Conservation (phyloP, 1,140 invertebrate genomes). For the Chironomus striatipennis region DNA sequence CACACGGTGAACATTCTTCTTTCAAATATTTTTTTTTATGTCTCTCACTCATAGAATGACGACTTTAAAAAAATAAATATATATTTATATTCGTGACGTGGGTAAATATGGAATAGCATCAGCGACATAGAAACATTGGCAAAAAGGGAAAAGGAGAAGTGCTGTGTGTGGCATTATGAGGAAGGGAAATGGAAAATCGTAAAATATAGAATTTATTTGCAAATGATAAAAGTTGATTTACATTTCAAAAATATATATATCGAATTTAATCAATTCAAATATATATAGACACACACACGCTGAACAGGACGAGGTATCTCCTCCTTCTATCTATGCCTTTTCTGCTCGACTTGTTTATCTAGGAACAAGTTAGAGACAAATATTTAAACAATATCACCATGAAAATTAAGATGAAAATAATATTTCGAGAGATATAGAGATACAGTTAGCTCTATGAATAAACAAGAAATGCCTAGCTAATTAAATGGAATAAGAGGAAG, state of each 20-base stretch:
- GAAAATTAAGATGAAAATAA: not conserved
- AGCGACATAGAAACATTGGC: not conserved
- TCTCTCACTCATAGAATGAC: not conserved
- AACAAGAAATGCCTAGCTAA: not conserved
- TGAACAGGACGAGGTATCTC: not conserved
- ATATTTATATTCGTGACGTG: not conserved
- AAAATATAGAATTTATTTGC: constrained; percentile 15
- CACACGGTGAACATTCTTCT: not conserved
- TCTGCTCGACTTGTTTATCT: not conserved
- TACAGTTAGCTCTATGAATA: not conserved
- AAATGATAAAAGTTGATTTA: constrained; percentile 15
- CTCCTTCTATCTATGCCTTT: not conserved
- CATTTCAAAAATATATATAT: constrained; percentile 2
- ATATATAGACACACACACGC: too few species aligned
- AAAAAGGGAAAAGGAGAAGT: too few species aligned
- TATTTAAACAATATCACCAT: constrained; percentile 14
- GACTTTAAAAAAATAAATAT: not conserved
- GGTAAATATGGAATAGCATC: not conserved
- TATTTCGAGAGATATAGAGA: not conserved
- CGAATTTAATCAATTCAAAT: not conserved
- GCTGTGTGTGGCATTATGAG: not conserved
- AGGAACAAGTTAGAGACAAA: not conserved
- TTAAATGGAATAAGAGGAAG: not conserved
- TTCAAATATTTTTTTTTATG: not conserved
- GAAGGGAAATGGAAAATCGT: not conserved